Base-by-base conservation (phyloP, 2,888 invertebrate genomes). In the Limnephilus lunatus region DNA sequence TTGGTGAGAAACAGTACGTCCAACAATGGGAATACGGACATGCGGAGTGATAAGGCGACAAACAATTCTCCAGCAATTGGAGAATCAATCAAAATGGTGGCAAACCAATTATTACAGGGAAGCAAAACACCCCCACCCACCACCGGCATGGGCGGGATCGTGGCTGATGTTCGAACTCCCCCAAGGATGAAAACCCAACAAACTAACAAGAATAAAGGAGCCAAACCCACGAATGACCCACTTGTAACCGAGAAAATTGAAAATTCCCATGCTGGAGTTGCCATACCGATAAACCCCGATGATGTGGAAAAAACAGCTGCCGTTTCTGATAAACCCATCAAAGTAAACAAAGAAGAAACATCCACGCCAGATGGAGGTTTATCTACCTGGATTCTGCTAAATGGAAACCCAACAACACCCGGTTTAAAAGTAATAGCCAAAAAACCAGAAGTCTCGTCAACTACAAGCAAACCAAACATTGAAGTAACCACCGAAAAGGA, bases 371-470 rank as follows among this genome's bases (percentile, higher is more conserved):
- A 96, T 91, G 97, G 97, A 94, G 97, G 97, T 1, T 96, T 98
- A 93, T 98, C 98, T 0, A 98, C 98, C 0, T 98, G 98, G 98
- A 97, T 98, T 93, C 95, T 98, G 31, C 94, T 98, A 31, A 98
- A 97, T 93, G 90, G 92, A 80, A 91, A 91, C n/a, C 92, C 93
- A 82, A 90, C 92, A 11, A 93, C 93, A 4, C 48, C 91, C 15
- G 87, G 88, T 85, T 86, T 90, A 32, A 95, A 94, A 53, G 95
- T 96, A 48, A 95, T 93, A 12, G 32, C 32, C 7, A 82, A 82
- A 82, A 32, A 82, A 82, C 31, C 82, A 9, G 95, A 89, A 31
- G 7, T 32, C 19, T 30, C 32, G 5, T 31, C 82, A 4, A 94
- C 94, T 32, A 94, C 94, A 32, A 96, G 96, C 93, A 95, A 96